Evolutionary conservation across 2,888 invertebrate genomes (phyloP), one percentile per base, ranked within the genome.

Genomic region (Mellilla xanthometata): DNA sequence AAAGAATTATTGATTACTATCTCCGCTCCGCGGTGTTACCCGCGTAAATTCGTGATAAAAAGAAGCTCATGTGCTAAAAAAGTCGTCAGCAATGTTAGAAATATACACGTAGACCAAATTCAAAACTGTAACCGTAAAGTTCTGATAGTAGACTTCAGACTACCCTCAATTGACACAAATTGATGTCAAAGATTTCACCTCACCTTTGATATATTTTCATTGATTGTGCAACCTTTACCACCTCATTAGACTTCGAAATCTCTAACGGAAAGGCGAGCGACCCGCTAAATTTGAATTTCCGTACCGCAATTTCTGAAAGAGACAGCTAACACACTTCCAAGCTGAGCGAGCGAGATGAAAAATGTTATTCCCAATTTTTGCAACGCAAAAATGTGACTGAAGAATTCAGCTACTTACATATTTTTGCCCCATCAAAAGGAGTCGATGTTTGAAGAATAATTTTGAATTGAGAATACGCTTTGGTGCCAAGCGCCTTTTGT

Each of bases 401-500:
- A 72, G 73, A 83, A 78, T 78, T 78, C 71, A 70, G 87, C 85
- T 81, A 84, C 89, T 88, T 90, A 90, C 90, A 90, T 90, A 90
- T 90, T 90, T 72, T 90, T 78, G 74, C 73, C 65, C 76, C 79
- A 75, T 88, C 86, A 87, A 90, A 90, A 87, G 88, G 80, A 87
- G 75, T 81, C 76, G 76, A 67, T 73, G 70, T 75, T 66, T 76
- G 71, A 68, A 64, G 87, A 90, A 90, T 88, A 85, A 86, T 86
- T 88, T 87, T 81, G 82, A 86, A 90, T 90, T 78, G 87, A 88
- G 74, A 90, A 90, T 90, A 90, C 90, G 90, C 89, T 90, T 81
- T 78, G 79, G 76, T 80, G 68, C 74, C 69, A 71, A 81, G 76
- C 82, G 81, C 86, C 89, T 90, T 90, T 90, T 90, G 90, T 85